Percentiles rank a stretch among this genome's conserved stretches.
These are phyloP conservation scores for Ctenochaetus hawaiiensis DNA, from an alignment of 2,797 vertebrate genomes.

Conservation along the genomic window DNA sequence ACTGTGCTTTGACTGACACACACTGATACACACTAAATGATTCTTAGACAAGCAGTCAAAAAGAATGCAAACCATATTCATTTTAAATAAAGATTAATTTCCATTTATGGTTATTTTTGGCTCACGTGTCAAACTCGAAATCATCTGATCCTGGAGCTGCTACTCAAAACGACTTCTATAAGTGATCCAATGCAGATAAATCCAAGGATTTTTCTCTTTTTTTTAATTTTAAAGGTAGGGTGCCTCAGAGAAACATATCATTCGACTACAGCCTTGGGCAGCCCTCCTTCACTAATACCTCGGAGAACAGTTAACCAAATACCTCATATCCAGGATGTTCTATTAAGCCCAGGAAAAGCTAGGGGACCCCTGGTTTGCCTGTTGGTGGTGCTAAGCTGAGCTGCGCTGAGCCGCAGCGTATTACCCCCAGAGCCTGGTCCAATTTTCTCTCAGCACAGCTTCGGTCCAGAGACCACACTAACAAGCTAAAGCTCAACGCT, in stretches of 20 bases:
- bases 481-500: conserved; percentile 72
- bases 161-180: conserved; percentile 9
- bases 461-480: conserved; percentile 79
- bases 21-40: conserved; percentile 28
- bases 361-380: conserved; percentile 44
- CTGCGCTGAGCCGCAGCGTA: conserved; percentile 52
- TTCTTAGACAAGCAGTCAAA: conserved; percentile 24
- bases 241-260: conserved; percentile 15
- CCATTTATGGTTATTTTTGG: conserved; percentile 23
- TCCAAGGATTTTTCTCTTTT: background rate
- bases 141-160: background rate
- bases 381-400: conserved; percentile 55
- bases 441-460: conserved; percentile 74
- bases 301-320: conserved; percentile 53
- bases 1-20: conserved; percentile 25
- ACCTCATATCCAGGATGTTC: conserved; percentile 40
- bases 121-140: conserved; percentile 7
- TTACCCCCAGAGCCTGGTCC: conserved; percentile 70
- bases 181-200: conserved; percentile 25
- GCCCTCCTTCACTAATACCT: conserved; percentile 28
- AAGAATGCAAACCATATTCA: conserved; percentile 18
- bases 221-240: conserved; percentile 4
- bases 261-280: conserved; percentile 5
- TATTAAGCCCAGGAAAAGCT: conserved; percentile 39
- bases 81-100: conserved; percentile 29